phyloP scores from a whole-genome alignment of 2,113 vertebrate species.

The Chlorodrepanis virens region DNA sequence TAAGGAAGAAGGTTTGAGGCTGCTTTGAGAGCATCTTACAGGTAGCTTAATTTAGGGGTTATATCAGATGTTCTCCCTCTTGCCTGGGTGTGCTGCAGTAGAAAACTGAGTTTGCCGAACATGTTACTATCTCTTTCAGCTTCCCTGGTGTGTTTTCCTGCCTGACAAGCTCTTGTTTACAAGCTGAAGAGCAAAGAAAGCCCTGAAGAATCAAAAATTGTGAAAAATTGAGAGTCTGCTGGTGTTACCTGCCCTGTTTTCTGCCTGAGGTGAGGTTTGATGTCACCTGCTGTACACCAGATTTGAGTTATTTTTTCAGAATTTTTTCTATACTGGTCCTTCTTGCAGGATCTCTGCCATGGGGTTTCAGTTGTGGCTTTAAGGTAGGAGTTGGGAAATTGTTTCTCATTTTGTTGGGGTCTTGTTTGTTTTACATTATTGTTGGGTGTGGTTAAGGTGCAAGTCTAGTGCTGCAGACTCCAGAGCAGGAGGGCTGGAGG shows the following conservation, averaged over 20 bases:
- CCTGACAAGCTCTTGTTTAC: background rate
- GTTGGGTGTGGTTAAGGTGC: fast-evolving
- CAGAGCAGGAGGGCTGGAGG: background rate
- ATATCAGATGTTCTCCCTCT: background rate
- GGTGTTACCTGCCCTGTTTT: background rate
- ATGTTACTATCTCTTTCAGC: background rate
- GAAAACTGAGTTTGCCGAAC: background rate
- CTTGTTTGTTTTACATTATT: background rate
- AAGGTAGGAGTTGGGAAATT: background rate
- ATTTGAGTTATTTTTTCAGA: background rate
- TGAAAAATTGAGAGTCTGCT: background rate
- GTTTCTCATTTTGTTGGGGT: background rate
- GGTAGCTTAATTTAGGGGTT: background rate
- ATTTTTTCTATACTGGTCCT: fast-evolving
- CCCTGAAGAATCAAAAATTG: background rate
- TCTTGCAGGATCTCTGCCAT: fast-evolving
- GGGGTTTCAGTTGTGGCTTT: background rate
- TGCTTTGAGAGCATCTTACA: background rate
- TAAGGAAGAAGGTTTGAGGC: background rate
- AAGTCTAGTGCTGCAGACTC: background rate
- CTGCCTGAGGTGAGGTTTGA: background rate
- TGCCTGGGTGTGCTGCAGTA: background rate
- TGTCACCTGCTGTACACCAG: background rate
- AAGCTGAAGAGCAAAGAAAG: background rate
- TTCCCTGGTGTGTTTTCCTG: background rate